Percentiles rank a stretch among this genome's conserved stretches.
These are phyloP conservation scores for Pyxicephalus adspersus DNA, from an alignment of 2,113 vertebrate genomes.

Conservation along the genomic window DNA sequence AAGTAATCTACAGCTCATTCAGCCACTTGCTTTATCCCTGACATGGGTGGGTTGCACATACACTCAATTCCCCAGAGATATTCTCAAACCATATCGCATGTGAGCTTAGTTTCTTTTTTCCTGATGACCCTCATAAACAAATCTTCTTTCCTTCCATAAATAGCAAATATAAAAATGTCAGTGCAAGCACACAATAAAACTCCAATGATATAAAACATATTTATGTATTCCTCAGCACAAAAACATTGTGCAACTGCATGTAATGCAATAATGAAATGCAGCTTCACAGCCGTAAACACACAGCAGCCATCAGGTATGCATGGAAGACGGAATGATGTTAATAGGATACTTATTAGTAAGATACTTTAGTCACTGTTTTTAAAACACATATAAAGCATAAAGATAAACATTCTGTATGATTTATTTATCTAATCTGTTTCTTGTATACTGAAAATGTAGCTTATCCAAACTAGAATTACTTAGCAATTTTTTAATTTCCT, in stretches of 20 bases:
- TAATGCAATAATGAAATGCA: slow-evolving; percentile 49
- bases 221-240: slow-evolving; percentile 52
- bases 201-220: slow-evolving; percentile 47
- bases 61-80: slow-evolving; percentile 27
- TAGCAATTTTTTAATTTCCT: no score
- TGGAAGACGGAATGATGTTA: neutral
- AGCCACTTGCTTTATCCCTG: slow-evolving; percentile 47
- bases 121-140: slow-evolving; percentile 52
- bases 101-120: slow-evolving; percentile 40
- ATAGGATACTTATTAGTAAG: slow-evolving; percentile 12
- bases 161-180: slow-evolving; percentile 52
- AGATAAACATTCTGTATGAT: neutral
- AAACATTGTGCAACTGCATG: slow-evolving; percentile 32
- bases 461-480: no score
- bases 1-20: slow-evolving; percentile 47
- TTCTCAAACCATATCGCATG: slow-evolving; percentile 36
- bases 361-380: neutral
- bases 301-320: neutral
- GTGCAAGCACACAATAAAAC: slow-evolving; percentile 40
- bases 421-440: neutral
- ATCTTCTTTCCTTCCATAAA: slow-evolving; percentile 44
- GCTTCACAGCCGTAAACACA: slow-evolving; percentile 10
- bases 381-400: neutral
- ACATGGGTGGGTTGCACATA: slow-evolving; percentile 35
- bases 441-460: no score